Evolutionary conservation across 2,888 invertebrate genomes (phyloP).

Genomic region (Cheilosia vulpina): DNA sequence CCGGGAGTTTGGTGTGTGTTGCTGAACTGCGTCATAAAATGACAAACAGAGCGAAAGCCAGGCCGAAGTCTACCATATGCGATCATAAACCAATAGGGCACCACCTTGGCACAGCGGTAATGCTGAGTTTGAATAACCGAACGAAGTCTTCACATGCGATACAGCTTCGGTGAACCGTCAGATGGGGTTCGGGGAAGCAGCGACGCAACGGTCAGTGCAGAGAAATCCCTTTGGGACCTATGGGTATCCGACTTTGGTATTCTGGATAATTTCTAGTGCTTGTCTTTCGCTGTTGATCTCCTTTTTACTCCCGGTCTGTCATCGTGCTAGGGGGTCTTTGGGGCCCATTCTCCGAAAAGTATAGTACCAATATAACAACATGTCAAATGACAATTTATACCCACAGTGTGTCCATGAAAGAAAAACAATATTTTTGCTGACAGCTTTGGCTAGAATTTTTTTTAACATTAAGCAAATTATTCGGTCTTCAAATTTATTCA

Average conservation of each 20-base stretch:
- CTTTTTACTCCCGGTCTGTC: constrained; percentile 73
- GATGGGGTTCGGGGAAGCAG: constrained; percentile 7
- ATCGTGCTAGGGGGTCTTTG: constrained; percentile 65
- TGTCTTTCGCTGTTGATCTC: constrained; percentile 71
- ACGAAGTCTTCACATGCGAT: constrained; percentile 38
- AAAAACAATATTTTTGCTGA: neutral
- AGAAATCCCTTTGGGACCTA: constrained; percentile 62
- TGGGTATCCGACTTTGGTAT: constrained; percentile 60
- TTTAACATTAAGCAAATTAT: too few species aligned
- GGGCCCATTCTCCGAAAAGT: constrained; percentile 36
- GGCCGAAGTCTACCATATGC: constrained; percentile 38
- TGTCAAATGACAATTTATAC: constrained; percentile 62
- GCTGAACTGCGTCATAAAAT: constrained; percentile 29
- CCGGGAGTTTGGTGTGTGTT: constrained; percentile 46
- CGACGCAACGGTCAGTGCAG: constrained; percentile 21
- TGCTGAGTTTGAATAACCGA: constrained; percentile 28
- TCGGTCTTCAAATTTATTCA: too few species aligned
- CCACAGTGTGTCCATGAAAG: constrained; percentile 44
- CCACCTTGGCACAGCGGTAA: constrained; percentile 52
- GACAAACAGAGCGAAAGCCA: constrained; percentile 12
- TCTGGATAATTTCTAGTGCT: constrained; percentile 67
- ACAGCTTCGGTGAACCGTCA: constrained; percentile 1
- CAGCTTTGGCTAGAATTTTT: too few species aligned
- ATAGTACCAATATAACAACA: neutral
- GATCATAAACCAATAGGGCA: constrained; percentile 69